These are phyloP conservation scores for Euphonia xanthogaster DNA, from an alignment of 2,797 vertebrate species.

Conservation along the genomic window DNA sequence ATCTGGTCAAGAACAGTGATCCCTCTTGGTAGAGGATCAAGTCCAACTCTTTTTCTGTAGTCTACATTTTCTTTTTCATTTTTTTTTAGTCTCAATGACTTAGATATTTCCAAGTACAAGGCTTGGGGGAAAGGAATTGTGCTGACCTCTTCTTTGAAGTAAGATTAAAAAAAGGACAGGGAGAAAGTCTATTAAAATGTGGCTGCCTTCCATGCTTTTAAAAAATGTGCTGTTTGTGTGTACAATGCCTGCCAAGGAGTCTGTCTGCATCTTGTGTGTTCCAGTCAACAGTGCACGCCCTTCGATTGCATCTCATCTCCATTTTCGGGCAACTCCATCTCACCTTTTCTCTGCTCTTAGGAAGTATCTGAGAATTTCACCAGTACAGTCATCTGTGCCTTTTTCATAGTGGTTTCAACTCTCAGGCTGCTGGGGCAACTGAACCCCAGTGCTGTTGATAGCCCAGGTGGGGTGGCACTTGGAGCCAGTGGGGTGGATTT, in stretches of 20 bases:
- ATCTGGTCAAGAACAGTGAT: background rate
- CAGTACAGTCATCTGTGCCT: background rate
- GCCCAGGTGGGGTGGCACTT: background rate
- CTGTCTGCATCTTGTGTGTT: background rate
- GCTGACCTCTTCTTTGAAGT: conserved; percentile 47
- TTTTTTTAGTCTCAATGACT: background rate
- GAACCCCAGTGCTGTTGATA: background rate
- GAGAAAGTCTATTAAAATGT: background rate
- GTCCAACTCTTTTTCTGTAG: background rate
- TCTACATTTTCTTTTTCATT: background rate
- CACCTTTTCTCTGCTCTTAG: background rate
- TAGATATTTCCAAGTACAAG: background rate
- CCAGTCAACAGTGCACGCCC: background rate
- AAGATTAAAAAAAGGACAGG: background rate
- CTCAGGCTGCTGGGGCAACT: background rate
- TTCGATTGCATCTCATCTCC: background rate
- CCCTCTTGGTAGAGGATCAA: background rate
- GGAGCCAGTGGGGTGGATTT: rapidly evolving
- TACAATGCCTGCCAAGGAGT: background rate
- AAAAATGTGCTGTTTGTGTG: background rate
- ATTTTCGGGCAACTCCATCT: background rate
- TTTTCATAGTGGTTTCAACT: background rate
- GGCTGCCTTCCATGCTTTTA: conserved; percentile 14
- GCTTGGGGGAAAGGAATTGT: background rate
- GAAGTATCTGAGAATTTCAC: background rate